Base-by-base conservation (phyloP, 2,888 invertebrate genomes). In the Platycnemis pennipes region DNA sequence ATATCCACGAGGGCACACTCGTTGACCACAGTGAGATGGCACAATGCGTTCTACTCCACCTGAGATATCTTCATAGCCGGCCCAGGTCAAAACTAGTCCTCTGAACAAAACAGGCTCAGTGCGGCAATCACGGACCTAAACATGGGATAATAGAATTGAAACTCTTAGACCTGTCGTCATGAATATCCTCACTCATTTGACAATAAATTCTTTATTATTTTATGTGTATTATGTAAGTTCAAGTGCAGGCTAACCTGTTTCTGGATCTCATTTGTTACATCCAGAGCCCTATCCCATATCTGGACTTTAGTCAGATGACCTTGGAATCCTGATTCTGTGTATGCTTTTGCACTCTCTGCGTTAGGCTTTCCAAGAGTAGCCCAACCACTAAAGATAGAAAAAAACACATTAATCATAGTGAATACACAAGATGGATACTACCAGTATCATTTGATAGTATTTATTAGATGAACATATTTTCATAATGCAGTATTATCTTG, bases 301-400 rank as follows among this genome's bases (percentile, higher is more conserved):
- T 99, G 99, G 56, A 99, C 98, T 96, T 99, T 98, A 16, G 99
- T 99, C 85, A 99, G 97, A 95, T 99, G 98, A 49, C 99, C 99
- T 97, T 99, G 99, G 98, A 99, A 99, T n/a, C 99, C 99, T 88
- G 98, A 97, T 96, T 99, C 99, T 0, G 98, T 98, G 96, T 98
- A 99, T 0, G 98, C 98, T 95, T 98, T 98, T n/a, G 98, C 97
- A 85, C 96, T 96, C 95, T 98, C 98, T 16, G 98, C 98, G 96
- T 98, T 98, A 91, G 99, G 99, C 96, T 99, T 98, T 94, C 99
- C 99, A 88, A 99, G 97, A 63, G 99, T 99, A 87, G 99, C 98
- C 99, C 99, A 99, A 88, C 98, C 98, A 96, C 98, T 98, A 96
- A 95, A 97, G 96, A 95, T 95, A 94, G 49, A 16, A 22, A 95